These are phyloP conservation scores for Phocoena phocoena DNA, from an alignment of 2,113 vertebrate species.

Conservation along the genomic window DNA sequence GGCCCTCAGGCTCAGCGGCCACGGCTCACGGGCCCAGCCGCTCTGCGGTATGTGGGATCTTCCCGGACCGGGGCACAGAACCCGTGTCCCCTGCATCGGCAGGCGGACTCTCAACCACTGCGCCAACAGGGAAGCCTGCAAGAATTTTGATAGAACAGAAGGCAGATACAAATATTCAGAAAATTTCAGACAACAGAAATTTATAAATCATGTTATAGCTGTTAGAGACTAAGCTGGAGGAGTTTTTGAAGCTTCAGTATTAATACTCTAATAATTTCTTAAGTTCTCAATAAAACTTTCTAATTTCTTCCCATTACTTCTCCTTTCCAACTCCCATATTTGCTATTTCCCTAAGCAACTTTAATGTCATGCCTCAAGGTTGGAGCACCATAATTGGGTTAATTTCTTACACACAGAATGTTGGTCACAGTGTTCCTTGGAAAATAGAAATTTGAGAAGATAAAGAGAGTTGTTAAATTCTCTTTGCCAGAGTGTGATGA, in stretches of 20 bases:
- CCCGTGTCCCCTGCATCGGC: no score
- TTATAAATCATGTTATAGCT: neutral
- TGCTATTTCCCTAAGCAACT: neutral
- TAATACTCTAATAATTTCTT: constrained; percentile 30
- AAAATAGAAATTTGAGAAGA: constrained; percentile 70
- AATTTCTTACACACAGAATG: constrained; percentile 11
- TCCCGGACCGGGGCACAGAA: no score
- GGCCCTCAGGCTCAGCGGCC: no score
- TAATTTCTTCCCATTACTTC: neutral
- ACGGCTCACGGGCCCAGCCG: no score
- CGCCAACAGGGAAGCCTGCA: no score
- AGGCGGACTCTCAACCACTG: no score
- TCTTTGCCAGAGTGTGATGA: constrained; percentile 24
- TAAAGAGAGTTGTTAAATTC: constrained; percentile 48
- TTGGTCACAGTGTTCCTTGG: constrained; percentile 46
- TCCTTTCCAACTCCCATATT: neutral
- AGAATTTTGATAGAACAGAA: constrained; percentile 30
- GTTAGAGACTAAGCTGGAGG: neutral
- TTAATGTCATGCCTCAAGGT: neutral
- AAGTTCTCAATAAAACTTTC: constrained; percentile 12
- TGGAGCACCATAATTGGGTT: neutral
- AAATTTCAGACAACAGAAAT: neutral
- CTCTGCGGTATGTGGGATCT: no score
- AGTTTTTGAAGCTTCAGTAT: neutral
- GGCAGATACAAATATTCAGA: constrained; percentile 20